Conservation (phyloP, 2,888 invertebrate species). For the Melinaea marsaeus region DNA sequence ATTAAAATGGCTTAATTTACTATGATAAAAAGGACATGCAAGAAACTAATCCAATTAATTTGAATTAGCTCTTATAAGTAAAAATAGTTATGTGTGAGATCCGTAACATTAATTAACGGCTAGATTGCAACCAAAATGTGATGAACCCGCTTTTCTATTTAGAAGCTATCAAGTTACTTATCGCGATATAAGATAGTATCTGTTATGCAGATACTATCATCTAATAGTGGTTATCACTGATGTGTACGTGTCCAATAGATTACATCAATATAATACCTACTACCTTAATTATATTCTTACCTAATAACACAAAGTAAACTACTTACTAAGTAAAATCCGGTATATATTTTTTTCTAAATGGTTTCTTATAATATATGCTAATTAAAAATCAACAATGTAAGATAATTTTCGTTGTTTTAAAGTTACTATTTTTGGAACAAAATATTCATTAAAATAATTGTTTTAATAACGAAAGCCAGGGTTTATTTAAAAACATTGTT, state of each 20-base stretch:
- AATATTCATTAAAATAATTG: too few relatives aligned
- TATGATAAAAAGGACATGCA: neutral
- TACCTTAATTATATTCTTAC: slow-evolving; percentile 21
- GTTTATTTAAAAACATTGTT: too few relatives aligned
- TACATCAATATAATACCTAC: neutral
- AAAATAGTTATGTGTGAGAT: slow-evolving; percentile 50
- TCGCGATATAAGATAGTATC: too few relatives aligned
- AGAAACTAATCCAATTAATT: slow-evolving; percentile 47
- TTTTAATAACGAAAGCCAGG: too few relatives aligned
- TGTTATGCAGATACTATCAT: slow-evolving; percentile 4
- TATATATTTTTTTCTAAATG: neutral
- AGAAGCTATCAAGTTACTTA: slow-evolving; percentile 16
- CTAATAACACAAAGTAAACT: slow-evolving; percentile 19
- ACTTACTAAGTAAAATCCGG: slow-evolving; percentile 9
- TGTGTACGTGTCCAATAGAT: slow-evolving; percentile 57
- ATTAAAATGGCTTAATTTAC: too few relatives aligned
- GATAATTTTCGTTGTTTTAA: neutral
- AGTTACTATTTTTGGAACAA: too few relatives aligned
- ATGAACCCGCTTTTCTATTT: slow-evolving; percentile 39
- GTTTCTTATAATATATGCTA: neutral
- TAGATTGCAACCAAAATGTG: slow-evolving; percentile 57
- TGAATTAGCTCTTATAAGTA: slow-evolving; percentile 51
- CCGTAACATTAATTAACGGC: slow-evolving; percentile 68
- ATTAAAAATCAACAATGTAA: slow-evolving; percentile 1
- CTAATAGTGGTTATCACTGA: slow-evolving; percentile 27